phyloP scores from a whole-genome alignment of 2,888 invertebrate genomes.

The Odontomyia ornata region DNA sequence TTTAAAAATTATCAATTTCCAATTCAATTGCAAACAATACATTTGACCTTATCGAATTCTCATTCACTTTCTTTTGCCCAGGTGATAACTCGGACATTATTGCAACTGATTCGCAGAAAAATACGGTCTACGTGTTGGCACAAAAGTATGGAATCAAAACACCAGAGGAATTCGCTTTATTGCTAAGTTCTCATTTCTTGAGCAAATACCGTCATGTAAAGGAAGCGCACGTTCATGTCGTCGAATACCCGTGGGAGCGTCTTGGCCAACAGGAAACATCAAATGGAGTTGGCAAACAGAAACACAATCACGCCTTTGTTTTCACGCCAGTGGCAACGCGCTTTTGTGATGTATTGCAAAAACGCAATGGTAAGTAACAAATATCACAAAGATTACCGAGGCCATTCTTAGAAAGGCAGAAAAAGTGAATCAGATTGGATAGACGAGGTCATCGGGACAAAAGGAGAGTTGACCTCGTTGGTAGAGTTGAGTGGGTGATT shows the following conservation, averaged over 20 bases:
- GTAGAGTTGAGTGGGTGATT: too few species aligned
- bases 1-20: too few species aligned
- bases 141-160: conserved; percentile 80
- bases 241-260: conserved; percentile 82
- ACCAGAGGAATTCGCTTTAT: conserved; percentile 79
- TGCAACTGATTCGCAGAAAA: conserved; percentile 85
- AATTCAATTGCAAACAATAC: too few species aligned
- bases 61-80: conserved; percentile 45
- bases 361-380: conserved; percentile 71
- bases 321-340: conserved; percentile 74
- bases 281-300: conserved; percentile 59
- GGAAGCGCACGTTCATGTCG: conserved; percentile 74
- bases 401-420: neutral
- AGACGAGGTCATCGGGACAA: neutral
- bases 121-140: conserved; percentile 81
- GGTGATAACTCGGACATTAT: conserved; percentile 83
- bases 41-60: too few species aligned
- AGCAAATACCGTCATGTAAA: conserved; percentile 79
- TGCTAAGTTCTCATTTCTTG: conserved; percentile 79
- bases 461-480: too few species aligned
- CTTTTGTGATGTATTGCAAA: conserved; percentile 74
- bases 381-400: neutral
- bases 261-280: conserved; percentile 66
- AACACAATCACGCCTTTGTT: conserved; percentile 82
- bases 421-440: neutral